Percentiles rank a stretch among this genome's conserved stretches.
These are phyloP conservation scores for Disparrhopalites patrizii DNA, from an alignment of 2,888 invertebrate genomes.

Conservation along the genomic window DNA sequence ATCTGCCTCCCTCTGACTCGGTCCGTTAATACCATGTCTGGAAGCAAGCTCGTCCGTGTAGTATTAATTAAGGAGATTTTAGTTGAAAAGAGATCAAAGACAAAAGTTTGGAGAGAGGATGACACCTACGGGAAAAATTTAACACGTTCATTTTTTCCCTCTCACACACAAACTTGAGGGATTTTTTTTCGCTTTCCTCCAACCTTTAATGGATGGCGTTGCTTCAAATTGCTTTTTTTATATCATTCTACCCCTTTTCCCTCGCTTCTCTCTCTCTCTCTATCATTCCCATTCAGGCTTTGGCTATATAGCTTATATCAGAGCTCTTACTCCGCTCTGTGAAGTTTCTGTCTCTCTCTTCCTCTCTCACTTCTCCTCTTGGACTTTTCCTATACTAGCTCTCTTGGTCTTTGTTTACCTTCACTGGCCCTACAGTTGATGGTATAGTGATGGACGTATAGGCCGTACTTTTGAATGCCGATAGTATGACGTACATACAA, in stretches of 20 bases:
- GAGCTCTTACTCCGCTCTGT: too few relatives aligned
- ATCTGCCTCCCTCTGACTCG: not conserved
- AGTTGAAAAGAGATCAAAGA: constrained; percentile 16
- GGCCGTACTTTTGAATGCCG: too few relatives aligned
- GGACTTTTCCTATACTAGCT: too few relatives aligned
- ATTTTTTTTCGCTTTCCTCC: constrained; percentile 4
- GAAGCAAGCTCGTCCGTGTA: constrained; percentile 9
- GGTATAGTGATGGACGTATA: not conserved
- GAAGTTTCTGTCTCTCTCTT: constrained; percentile 1
- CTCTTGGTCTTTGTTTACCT: constrained; percentile 16
- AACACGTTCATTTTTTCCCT: constrained; percentile 15
- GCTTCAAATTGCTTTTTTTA: constrained; percentile 9
- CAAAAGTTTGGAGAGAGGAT: constrained; percentile 23
- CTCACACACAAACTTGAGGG: not conserved
- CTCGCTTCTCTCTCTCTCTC: too few relatives aligned
- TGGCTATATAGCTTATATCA: too few relatives aligned
- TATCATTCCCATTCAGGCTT: too few relatives aligned
- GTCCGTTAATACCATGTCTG: not conserved
- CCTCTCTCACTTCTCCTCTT: too few relatives aligned
- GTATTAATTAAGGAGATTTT: constrained; percentile 19
- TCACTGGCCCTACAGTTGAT: not conserved
- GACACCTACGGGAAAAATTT: constrained; percentile 27
- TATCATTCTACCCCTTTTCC: not conserved
- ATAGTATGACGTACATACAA: too few relatives aligned
- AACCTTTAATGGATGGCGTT: constrained; percentile 15